A percentile compares a stretch with the other conserved stretches of the same genome.
Conservation (phyloP, 2,797 vertebrate genomes). For the Sebastes vulpes region DNA sequence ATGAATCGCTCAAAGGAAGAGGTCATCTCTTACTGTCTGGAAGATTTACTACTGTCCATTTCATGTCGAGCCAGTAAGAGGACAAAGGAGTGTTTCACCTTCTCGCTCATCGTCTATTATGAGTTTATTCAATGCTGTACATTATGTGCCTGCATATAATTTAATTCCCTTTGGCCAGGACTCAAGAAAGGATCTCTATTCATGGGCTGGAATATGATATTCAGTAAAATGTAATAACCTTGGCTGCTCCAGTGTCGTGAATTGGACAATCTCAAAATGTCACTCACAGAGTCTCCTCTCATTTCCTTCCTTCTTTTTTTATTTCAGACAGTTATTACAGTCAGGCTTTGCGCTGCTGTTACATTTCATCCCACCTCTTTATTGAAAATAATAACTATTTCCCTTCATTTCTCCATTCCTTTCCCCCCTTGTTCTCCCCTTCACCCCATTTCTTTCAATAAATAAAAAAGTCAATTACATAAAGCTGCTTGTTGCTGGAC, state of each 20-base stretch:
- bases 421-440: background rate
- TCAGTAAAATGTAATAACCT: constrained; percentile 66
- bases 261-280: constrained; percentile 49
- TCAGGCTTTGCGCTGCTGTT: constrained; percentile 8
- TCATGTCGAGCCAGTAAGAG: constrained; percentile 38
- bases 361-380: constrained; percentile 17
- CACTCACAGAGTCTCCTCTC: constrained; percentile 23
- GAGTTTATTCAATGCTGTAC: constrained; percentile 58
- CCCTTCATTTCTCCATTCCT: background rate
- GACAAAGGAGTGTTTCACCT: constrained; percentile 54
- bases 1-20: constrained; percentile 61
- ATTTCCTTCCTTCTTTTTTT: constrained; percentile 8
- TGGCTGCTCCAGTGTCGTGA: constrained; percentile 42
- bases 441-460: background rate
- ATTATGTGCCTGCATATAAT: constrained; percentile 58
- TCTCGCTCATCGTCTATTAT: constrained; percentile 39
- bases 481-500: background rate
- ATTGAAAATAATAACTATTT: constrained; percentile 32
- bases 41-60: constrained; percentile 61
- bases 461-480: constrained; percentile 1
- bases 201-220: constrained; percentile 49
- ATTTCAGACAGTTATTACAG: constrained; percentile 6
- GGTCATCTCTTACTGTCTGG: constrained; percentile 54
- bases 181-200: constrained; percentile 54
- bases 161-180: constrained; percentile 54